phyloP scores from a whole-genome alignment of 2,888 invertebrate genomes.

The Sarcophaga subvicina region DNA sequence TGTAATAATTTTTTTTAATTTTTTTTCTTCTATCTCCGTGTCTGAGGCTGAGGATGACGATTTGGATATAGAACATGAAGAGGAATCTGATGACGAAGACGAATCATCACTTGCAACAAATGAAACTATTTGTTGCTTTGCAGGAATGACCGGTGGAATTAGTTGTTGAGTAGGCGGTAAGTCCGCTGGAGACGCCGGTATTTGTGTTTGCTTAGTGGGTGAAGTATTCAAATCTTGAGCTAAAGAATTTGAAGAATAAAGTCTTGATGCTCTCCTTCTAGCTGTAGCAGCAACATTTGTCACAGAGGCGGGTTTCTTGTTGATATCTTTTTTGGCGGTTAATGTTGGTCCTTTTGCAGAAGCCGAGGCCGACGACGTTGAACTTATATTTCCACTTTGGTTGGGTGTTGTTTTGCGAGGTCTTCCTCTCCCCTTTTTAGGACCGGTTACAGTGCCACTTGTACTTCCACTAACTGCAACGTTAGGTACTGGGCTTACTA shows the following conservation, averaged over 20 bases:
- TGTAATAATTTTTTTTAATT: constrained; percentile 22
- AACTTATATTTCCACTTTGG: constrained; percentile 73
- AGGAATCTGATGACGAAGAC: constrained; percentile 69
- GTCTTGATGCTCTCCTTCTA: constrained; percentile 70
- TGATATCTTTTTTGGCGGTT: constrained; percentile 78
- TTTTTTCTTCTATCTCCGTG: constrained; percentile 48
- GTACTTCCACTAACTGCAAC: constrained; percentile 34
- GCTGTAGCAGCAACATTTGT: constrained; percentile 62
- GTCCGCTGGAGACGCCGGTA: constrained; percentile 59
- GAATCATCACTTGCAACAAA: constrained; percentile 69
- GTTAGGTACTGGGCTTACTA: constrained; percentile 60
- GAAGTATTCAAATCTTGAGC: constrained; percentile 54
- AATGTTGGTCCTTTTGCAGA: constrained; percentile 78
- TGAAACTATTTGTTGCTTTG: constrained; percentile 16
- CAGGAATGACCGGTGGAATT: constrained; percentile 2
- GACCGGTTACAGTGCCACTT: constrained; percentile 65
- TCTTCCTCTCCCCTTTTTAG: constrained; percentile 81
- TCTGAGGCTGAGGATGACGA: constrained; percentile 66
- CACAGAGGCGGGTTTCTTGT: constrained; percentile 76
- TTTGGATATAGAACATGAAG: constrained; percentile 71
- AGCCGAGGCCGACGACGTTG: constrained; percentile 75
- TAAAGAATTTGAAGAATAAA: constrained; percentile 68
- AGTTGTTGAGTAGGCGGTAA: constrained; percentile 36
- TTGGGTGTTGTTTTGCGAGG: constrained; percentile 81
- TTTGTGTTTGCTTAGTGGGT: constrained; percentile 72